A percentile compares a stretch with the other conserved stretches of the same genome.
These are phyloP conservation scores for Hypothenemus hampei DNA, from an alignment of 1,140 invertebrate species.

Conservation along the genomic window DNA sequence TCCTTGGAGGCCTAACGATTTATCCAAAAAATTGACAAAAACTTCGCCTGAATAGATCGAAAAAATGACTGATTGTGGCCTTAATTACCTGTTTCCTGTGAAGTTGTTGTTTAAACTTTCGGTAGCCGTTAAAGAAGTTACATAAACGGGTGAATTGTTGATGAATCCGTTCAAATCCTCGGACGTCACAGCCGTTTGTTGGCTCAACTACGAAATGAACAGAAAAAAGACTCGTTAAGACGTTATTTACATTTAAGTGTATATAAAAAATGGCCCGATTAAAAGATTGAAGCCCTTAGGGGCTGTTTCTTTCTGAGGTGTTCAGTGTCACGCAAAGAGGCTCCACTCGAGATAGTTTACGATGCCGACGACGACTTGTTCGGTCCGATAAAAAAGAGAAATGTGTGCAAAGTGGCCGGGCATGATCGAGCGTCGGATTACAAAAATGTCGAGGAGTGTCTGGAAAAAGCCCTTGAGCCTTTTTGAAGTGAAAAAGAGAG, in stretches of 20 bases:
- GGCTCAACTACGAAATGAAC: conserved; percentile 55
- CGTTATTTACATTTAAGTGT: no score
- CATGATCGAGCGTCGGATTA: conserved; percentile 3
- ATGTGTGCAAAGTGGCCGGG: background rate
- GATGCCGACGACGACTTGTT: background rate
- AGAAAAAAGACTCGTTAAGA: no score
- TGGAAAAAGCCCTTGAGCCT: no score
- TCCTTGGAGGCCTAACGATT: no score
- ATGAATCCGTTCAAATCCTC: conserved; percentile 69
- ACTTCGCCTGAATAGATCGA: no score
- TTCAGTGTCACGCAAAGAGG: background rate
- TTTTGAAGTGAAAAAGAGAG: no score
- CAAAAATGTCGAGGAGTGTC: background rate
- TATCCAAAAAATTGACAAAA: no score
- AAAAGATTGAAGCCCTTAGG: no score
- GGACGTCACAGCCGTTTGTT: conserved; percentile 50
- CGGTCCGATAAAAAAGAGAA: background rate
- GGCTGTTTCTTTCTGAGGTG: no score
- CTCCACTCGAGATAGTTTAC: conserved; percentile 6
- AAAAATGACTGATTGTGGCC: no score
- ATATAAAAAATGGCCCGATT: no score
- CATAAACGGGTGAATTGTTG: conserved; percentile 70
- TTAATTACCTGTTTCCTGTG: conserved; percentile 39
- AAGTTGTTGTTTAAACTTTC: conserved; percentile 51
- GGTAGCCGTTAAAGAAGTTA: conserved; percentile 66